Percentiles rank a stretch among this genome's conserved stretches.
These are phyloP conservation scores for Drosophila fuyamai DNA, from an alignment of 1,140 invertebrate genomes.

Conservation along the genomic window DNA sequence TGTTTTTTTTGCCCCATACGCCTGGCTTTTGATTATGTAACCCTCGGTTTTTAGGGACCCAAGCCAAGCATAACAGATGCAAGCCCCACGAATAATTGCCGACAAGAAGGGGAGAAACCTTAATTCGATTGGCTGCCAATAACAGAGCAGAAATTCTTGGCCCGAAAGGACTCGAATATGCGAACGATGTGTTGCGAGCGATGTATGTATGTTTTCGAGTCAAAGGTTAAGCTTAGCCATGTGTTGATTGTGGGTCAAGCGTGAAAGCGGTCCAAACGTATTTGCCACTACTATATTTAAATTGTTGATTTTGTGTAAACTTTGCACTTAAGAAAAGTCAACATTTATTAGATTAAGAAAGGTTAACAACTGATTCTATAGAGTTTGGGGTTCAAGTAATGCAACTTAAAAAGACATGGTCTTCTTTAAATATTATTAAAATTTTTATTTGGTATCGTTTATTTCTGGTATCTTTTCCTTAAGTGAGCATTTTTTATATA, in stretches of 20 bases:
- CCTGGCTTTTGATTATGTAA: conserved; percentile 66
- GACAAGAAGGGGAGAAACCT: conserved; percentile 1
- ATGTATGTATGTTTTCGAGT: conserved; percentile 14
- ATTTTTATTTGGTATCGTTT: no score
- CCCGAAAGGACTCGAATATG: conserved; percentile 10
- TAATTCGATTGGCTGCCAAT: conserved; percentile 69
- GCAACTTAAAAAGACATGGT: no score
- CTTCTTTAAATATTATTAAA: no score
- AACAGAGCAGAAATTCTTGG: conserved; percentile 36
- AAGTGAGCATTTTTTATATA: no score
- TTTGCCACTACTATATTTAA: conserved; percentile 50
- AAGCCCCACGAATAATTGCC: conserved; percentile 62
- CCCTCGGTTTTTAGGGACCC: conserved; percentile 36
- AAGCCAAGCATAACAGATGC: conserved; percentile 41
- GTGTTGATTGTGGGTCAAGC: conserved; percentile 66
- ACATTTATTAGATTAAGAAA: not conserved
- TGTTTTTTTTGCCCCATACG: conserved; percentile 38
- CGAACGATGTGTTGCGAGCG: not conserved
- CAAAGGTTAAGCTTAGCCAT: conserved; percentile 55
- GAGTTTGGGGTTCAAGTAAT: not conserved
- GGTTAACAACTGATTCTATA: not conserved
- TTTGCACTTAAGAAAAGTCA: conserved; percentile 11
- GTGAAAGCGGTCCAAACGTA: conserved; percentile 55
- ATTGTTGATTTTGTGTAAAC: conserved; percentile 65
- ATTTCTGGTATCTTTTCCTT: no score